These are phyloP conservation scores for Sinocyclocheilus anshuiensis DNA, from an alignment of 2,113 vertebrate genomes.

Conservation along the genomic window DNA sequence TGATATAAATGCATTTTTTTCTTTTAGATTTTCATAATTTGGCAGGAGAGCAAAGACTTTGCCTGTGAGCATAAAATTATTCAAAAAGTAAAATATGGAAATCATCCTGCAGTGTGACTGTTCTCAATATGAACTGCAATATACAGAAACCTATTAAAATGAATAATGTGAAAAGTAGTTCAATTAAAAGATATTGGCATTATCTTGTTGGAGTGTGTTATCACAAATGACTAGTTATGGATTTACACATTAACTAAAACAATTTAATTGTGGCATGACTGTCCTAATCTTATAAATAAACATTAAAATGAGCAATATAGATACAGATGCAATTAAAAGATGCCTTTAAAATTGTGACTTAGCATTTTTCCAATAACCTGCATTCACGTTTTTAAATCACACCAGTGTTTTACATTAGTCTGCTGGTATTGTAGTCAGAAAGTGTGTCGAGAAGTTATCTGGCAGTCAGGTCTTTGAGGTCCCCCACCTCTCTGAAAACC, in stretches of 20 bases:
- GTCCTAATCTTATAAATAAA: not conserved
- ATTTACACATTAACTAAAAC: not conserved
- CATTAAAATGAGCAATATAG: not conserved
- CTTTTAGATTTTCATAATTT: not conserved
- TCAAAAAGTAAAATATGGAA: not conserved
- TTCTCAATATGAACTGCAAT: not conserved
- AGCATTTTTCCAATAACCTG: not conserved
- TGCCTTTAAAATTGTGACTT: too few relatives aligned
- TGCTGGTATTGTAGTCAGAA: not conserved
- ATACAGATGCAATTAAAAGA: too few relatives aligned
- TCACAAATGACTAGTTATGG: not conserved
- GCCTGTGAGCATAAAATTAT: not conserved
- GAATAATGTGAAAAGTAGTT: not conserved
- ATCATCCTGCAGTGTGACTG: not conserved
- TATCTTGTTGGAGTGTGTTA: not conserved
- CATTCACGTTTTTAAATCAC: not conserved
- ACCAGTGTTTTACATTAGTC: not conserved
- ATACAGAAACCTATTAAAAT: not conserved
- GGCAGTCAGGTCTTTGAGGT: slow-evolving; percentile 43
- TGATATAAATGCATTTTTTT: not conserved
- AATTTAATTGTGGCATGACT: not conserved
- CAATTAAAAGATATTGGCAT: not conserved
- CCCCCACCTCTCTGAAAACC: slow-evolving; percentile 57
- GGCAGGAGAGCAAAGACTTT: not conserved
- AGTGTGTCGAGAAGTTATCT: slow-evolving; percentile 8